Evolutionary conservation across 2,113 vertebrate genomes (phyloP).

Genomic region (Nanorana parkeri): DNA sequence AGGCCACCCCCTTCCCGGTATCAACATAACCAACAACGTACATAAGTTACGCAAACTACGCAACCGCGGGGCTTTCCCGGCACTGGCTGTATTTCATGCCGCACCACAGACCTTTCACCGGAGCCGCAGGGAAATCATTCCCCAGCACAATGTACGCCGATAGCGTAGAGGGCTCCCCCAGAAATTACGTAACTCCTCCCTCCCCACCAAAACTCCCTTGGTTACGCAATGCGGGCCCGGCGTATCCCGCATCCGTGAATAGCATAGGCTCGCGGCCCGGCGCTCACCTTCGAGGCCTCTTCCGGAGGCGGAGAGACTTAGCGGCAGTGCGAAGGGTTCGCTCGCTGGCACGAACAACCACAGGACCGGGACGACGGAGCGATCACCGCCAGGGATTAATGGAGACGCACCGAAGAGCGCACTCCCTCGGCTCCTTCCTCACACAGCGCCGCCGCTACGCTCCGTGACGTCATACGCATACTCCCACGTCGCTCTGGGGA

Average conservation of each 20-base stretch:
- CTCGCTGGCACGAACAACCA: neutral
- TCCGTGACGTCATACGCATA: constrained; percentile 45
- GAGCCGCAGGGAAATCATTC: neutral
- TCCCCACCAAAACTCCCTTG: constrained; percentile 11
- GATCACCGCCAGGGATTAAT: constrained; percentile 47
- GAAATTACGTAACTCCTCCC: constrained; percentile 19
- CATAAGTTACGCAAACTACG: neutral
- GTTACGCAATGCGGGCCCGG: constrained; percentile 57
- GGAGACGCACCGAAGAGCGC: constrained; percentile 45
- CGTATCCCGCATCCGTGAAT: constrained; percentile 29
- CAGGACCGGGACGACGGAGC: constrained; percentile 9
- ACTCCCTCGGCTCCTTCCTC: constrained; percentile 54
- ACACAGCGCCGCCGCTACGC: constrained; percentile 55
- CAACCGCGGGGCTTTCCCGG: constrained; percentile 24
- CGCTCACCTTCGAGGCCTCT: constrained; percentile 34
- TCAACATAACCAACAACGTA: no score
- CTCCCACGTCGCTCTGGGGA: neutral
- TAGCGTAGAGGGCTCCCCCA: neutral
- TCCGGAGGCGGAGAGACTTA: constrained; percentile 15
- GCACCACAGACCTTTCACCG: neutral
- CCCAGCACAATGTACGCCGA: neutral
- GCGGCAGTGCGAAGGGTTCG: neutral
- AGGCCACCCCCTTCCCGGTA: neutral
- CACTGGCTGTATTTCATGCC: neutral
- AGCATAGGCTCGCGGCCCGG: constrained; percentile 9